Percentiles rank a stretch among this genome's conserved stretches.
phyloP scores from a whole-genome alignment of 2,888 invertebrate genomes.

The Melanotus villosus region DNA sequence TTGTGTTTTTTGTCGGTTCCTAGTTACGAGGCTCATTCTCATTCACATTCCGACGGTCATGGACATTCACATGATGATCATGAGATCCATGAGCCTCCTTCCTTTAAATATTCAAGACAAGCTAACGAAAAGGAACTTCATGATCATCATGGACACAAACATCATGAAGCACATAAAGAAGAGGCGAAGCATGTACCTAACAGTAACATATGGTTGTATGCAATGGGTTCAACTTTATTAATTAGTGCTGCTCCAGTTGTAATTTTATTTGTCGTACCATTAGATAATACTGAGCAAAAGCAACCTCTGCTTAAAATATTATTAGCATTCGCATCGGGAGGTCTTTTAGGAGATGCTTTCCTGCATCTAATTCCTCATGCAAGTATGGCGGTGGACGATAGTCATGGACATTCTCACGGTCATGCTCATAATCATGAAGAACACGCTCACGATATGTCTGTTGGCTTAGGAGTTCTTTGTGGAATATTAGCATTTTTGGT shows the following conservation, averaged over 20 bases:
- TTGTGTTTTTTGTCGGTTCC: neutral
- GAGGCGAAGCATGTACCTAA: constrained; percentile 64
- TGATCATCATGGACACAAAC: constrained; percentile 34
- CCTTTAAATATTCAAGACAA: constrained; percentile 87
- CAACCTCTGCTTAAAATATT: constrained; percentile 91
- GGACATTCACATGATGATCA: constrained; percentile 67
- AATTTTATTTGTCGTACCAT: constrained; percentile 92
- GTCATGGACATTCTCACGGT: constrained; percentile 66
- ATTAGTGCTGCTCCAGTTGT: constrained; percentile 97
- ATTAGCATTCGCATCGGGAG: constrained; percentile 94
- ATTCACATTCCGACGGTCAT: constrained; percentile 55
- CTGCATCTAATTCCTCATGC: constrained; percentile 99
- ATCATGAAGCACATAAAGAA: constrained; percentile 33
- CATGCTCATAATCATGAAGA: constrained; percentile 73
- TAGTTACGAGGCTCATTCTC: constrained; percentile 24
- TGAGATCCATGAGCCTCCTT: constrained; percentile 73
- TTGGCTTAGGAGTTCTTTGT: constrained; percentile 94
- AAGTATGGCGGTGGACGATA: constrained; percentile 72
- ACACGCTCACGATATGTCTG: constrained; percentile 86
- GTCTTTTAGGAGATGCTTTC: constrained; percentile 98
- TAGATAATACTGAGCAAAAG: constrained; percentile 88
- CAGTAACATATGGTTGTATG: constrained; percentile 79
- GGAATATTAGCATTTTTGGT: constrained; percentile 94
- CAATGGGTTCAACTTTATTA: constrained; percentile 90
- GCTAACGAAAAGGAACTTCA: constrained; percentile 71